Evolutionary conservation across 2,797 vertebrate species (phyloP), one percentile per base, ranked within the genome.

Genomic region (Tapera naevia): DNA sequence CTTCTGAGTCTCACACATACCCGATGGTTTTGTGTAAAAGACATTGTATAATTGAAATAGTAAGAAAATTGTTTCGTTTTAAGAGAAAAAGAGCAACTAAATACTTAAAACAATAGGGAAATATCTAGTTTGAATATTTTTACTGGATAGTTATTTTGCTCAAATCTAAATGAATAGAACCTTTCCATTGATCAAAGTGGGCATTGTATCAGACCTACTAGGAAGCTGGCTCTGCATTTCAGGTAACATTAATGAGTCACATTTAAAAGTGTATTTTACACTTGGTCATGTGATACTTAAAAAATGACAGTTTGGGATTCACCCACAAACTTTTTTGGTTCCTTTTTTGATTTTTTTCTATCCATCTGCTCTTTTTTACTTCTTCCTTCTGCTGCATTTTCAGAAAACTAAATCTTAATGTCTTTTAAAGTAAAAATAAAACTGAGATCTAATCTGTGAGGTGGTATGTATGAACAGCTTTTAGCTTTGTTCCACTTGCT

Each of bases 231-330:
- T 81, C 23, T 88, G 13, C 60, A 46, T 86, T 94, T 75, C 74
- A 81, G 60, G 54, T 79, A 79, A 46, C 32, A 39, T 72, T 87
- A 86, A 50, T 5, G 3, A 89, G 24, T 45, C 22, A 32, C 50
- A 58, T 67, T 73, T 73, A 76, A 87, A 93, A 61, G 73, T 60
- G 13, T 72, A 45, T 86, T 91, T 92, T 88, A 69, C 5, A 56
- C 39, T 73, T 90, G 43, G 46, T 91, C 76, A 79, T 58, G 67
- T 94, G 83, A 90, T 71, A 48, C 43, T 51, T 78, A 8, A 81
- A 81, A 89, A 87, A 53, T 41, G 64, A 83, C 79, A 95, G 88
- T 70, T 93, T 93, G 25, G 83, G 88, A 94, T 91, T 95, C 80
- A 95, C 90, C 71, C 80, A 86, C 86, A 76, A 90, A 58, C 10